Conservation (phyloP, 2,888 invertebrate genomes). For the Drosophila neotestacea region DNA sequence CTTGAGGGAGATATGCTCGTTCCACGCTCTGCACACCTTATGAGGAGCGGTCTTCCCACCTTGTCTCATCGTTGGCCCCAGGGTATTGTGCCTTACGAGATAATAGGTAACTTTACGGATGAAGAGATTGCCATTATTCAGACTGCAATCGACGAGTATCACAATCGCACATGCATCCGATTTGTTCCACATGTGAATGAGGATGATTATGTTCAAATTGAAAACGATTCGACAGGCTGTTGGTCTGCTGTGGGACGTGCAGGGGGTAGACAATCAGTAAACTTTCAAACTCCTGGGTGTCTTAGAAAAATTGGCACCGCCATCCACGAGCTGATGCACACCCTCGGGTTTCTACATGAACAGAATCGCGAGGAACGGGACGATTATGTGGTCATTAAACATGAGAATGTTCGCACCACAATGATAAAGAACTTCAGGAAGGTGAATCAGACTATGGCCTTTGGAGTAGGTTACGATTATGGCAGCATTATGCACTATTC, state of each 20-base stretch:
- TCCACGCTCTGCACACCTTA: constrained; percentile 82
- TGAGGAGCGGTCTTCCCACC: constrained; percentile 87
- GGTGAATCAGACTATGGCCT: constrained; percentile 87
- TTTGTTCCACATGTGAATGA: constrained; percentile 89
- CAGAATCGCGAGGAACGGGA: constrained; percentile 92
- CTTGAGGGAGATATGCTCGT: constrained; percentile 92
- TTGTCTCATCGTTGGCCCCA: constrained; percentile 87
- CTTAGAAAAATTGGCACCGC: constrained; percentile 89
- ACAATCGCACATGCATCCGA: constrained; percentile 90
- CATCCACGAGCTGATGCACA: constrained; percentile 92
- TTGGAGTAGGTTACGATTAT: constrained; percentile 91
- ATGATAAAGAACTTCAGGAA: constrained; percentile 90
- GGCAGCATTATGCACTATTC: constrained; percentile 94
- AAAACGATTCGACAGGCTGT: constrained; percentile 89
- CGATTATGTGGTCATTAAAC: constrained; percentile 88
- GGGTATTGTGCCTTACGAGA: constrained; percentile 89
- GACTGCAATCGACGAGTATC: constrained; percentile 90
- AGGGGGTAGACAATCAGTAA: constrained; percentile 88
- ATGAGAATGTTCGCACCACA: constrained; percentile 89
- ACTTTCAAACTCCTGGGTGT: constrained; percentile 91
- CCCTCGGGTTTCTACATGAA: constrained; percentile 92
- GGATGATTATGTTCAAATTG: constrained; percentile 89
- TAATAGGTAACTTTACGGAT: constrained; percentile 88
- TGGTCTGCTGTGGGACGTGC: constrained; percentile 92
- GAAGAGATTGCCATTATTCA: constrained; percentile 88